phyloP scores from a whole-genome alignment of 2,888 invertebrate genomes.

The Lasius fuliginosus region DNA sequence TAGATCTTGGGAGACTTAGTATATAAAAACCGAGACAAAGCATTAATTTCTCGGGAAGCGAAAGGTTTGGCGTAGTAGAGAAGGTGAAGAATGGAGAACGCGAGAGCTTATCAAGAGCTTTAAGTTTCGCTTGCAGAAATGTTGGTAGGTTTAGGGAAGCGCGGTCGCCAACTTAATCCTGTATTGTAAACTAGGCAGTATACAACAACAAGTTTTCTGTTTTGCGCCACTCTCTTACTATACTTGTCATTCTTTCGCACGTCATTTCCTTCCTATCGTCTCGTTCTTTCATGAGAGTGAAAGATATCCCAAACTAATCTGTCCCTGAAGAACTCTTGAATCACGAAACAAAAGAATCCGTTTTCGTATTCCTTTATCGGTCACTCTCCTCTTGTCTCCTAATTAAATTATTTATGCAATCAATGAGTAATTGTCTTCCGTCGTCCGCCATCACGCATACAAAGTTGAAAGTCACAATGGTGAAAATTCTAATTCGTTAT shows the following conservation, averaged over 20 bases:
- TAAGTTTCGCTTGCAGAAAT: constrained; percentile 80
- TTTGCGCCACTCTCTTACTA: constrained; percentile 69
- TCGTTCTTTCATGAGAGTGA: constrained; percentile 63
- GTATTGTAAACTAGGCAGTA: constrained; percentile 84
- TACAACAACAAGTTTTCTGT: constrained; percentile 82
- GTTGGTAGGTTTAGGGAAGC: constrained; percentile 60
- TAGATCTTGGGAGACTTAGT: constrained; percentile 41
- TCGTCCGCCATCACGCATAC: constrained; percentile 9
- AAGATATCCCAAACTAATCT: constrained; percentile 82
- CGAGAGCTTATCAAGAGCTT: constrained; percentile 83
- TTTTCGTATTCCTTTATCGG: constrained; percentile 56
- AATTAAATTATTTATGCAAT: constrained; percentile 50
- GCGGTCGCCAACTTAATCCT: constrained; percentile 82
- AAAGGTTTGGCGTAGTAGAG: constrained; percentile 54
- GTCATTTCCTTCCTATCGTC: constrained; percentile 62
- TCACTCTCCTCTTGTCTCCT: constrained; percentile 57
- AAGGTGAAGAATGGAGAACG: constrained; percentile 68
- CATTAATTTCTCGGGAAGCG: constrained; percentile 50
- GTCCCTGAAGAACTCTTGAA: constrained; percentile 82
- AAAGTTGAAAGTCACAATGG: constrained; percentile 1
- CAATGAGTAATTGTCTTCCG: constrained; percentile 33
- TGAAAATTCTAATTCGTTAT: constrained; percentile 8
- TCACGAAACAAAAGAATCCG: constrained; percentile 80
- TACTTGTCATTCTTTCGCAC: constrained; percentile 65
- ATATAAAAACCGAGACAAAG: constrained; percentile 46